Base-by-base conservation (phyloP, 2,113 vertebrate species). In the Thunnus thynnus region DNA sequence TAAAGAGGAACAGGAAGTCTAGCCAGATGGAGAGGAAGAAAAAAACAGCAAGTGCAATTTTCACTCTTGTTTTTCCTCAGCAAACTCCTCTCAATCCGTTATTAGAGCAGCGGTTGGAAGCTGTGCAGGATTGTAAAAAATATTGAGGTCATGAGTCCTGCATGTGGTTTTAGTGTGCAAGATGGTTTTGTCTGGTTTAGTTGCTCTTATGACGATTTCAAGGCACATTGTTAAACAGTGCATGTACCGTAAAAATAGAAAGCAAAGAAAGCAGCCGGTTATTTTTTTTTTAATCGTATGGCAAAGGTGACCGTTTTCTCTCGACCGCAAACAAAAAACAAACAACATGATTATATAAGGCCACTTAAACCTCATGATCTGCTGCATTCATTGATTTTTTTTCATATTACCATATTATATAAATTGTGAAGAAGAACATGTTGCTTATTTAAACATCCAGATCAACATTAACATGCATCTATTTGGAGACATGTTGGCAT, bases 1-100 rank as follows among this genome's bases (percentile, higher is more conserved):
- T 58, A 61, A 41, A 54, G 69, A 80, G 50, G 25, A 74, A 44
- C 14, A 63, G 55, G 64, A 83, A 69, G 70, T 71, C 36, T 5
- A 10, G 50, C 36, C 36, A 57, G 44, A 78, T 72, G 14, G 68
- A 64, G 62, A 11, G 22, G n/a, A 41, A 30, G 9, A 41, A 41
- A 41, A 52, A n/a, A 22, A 17, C 6, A 48, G 51, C 14, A 30
- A 47, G 5, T 14, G 52, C 25, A 20, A 1, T 18, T 9, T 16
- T 47, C 18, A 52, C 4, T 10, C 30, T 25, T 76, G 41, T 60
- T 75, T 72, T 9, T 47, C 20, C 25, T 46, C 44, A 25, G 22
- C 13, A 52, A 62, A 32, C n/a, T 71, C 55, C 20, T 52, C 13
- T 57, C 16, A 20, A 18, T 61, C 25, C 51, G 17, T 62, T 56